Conservation (phyloP, 2,113 vertebrate species). For the Promerops cafer region DNA sequence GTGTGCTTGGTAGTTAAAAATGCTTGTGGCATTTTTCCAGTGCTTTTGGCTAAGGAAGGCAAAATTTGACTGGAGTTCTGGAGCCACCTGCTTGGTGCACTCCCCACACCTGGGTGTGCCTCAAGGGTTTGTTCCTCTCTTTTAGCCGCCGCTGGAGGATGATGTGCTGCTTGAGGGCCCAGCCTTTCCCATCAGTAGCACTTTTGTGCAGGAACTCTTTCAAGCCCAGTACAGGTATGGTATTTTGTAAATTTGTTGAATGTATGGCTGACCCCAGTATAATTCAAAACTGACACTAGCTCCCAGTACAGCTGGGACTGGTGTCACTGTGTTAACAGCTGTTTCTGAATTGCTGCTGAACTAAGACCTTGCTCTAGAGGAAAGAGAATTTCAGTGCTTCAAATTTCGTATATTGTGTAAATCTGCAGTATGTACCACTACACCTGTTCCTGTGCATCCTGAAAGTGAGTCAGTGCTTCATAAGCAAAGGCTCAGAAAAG, state of each 20-base stretch:
- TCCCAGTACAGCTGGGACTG: not conserved
- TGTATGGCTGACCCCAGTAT: not conserved
- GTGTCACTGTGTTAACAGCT: not conserved
- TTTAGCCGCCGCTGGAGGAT: constrained; percentile 87
- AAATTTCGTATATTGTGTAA: not conserved
- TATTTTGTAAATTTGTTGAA: not conserved
- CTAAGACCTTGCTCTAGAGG: not conserved
- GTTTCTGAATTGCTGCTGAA: not conserved
- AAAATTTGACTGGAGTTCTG: fast-evolving
- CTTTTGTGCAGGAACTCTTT: constrained; percentile 97
- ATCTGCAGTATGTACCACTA: not conserved
- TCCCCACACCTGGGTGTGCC: fast-evolving
- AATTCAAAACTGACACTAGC: not conserved
- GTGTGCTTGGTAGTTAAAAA: not conserved
- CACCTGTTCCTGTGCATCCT: not conserved
- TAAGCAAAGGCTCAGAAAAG: not conserved
- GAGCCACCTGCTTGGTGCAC: not conserved
- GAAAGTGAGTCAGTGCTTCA: not conserved
- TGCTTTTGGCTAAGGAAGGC: not conserved
- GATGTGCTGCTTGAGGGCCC: constrained; percentile 84
- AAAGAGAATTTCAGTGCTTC: not conserved
- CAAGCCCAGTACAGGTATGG: constrained; percentile 96
- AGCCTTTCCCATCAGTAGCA: constrained; percentile 86
- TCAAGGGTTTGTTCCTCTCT: not conserved
- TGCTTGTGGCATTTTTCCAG: not conserved